These are phyloP conservation scores for Leucozona laternaria DNA, from an alignment of 2,888 invertebrate genomes.

Conservation along the genomic window DNA sequence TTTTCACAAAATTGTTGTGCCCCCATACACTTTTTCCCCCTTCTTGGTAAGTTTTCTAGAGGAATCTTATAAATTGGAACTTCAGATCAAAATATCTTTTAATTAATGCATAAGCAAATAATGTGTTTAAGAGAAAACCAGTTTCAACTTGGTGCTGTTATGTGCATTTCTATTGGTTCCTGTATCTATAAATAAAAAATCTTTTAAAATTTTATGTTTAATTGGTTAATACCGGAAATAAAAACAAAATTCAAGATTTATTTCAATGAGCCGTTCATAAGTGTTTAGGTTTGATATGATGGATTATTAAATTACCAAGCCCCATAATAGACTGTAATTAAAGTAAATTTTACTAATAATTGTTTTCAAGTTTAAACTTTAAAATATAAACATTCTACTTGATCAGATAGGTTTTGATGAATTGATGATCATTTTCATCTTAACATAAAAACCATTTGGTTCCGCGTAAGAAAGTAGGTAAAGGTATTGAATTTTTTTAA, in stretches of 20 bases:
- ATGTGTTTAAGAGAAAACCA: background rate
- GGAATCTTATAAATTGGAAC: background rate
- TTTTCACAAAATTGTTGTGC: background rate
- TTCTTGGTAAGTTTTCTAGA: background rate
- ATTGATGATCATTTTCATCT: background rate
- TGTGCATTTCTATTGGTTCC: background rate
- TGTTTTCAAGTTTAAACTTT: background rate
- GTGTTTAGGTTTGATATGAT: background rate
- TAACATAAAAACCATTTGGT: background rate
- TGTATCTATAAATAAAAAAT: background rate
- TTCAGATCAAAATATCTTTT: background rate
- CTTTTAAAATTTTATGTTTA: background rate
- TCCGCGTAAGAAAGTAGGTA: background rate
- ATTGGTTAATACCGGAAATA: constrained; percentile 18
- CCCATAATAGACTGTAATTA: background rate
- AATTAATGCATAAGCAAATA: background rate
- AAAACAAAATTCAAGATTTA: background rate
- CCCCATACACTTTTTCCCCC: background rate
- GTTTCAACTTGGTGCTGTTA: constrained; percentile 2
- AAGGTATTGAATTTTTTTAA: too few species aligned
- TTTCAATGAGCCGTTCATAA: background rate
- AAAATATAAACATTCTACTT: background rate
- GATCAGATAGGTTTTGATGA: background rate
- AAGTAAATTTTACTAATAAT: background rate
- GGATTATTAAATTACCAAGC: background rate